These are phyloP conservation scores for Pituophis catenifer DNA, from an alignment of 2,113 vertebrate genomes.

Conservation along the genomic window DNA sequence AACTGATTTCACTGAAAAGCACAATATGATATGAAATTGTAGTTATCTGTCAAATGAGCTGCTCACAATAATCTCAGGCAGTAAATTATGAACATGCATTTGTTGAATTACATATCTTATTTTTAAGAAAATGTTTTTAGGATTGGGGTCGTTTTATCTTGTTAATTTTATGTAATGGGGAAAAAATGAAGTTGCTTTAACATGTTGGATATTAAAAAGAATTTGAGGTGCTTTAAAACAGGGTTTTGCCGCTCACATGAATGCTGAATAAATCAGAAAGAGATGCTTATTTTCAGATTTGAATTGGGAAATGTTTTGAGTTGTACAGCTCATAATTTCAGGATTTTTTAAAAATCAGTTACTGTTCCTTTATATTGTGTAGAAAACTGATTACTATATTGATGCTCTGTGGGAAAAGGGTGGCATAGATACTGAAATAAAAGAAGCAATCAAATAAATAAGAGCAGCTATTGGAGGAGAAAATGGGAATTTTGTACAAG, in stretches of 20 bases:
- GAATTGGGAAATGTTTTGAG: not conserved
- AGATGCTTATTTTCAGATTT: not conserved
- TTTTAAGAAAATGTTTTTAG: not conserved
- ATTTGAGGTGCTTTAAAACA: slow-evolving; percentile 29
- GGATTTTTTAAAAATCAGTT: not conserved
- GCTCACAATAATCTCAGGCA: not conserved
- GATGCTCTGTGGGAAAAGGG: not conserved
- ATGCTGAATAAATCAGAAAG: not conserved
- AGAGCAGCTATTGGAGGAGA: not conserved
- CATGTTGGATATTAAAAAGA: not conserved
- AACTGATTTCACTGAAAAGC: not conserved
- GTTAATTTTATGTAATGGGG: not conserved
- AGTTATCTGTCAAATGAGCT: not conserved
- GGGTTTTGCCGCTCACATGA: not conserved
- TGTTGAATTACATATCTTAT: not conserved
- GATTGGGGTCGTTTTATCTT: not conserved
- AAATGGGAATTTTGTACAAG: not conserved
- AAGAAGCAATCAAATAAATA: not conserved
- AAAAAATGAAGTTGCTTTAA: not conserved
- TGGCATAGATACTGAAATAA: not conserved
- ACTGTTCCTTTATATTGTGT: not conserved
- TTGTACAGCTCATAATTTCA: not conserved
- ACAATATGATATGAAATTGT: not conserved
- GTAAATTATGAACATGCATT: not conserved
- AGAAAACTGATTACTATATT: not conserved